phyloP scores from a whole-genome alignment of 1,140 invertebrate species.

The Marisa cornuarietis region DNA sequence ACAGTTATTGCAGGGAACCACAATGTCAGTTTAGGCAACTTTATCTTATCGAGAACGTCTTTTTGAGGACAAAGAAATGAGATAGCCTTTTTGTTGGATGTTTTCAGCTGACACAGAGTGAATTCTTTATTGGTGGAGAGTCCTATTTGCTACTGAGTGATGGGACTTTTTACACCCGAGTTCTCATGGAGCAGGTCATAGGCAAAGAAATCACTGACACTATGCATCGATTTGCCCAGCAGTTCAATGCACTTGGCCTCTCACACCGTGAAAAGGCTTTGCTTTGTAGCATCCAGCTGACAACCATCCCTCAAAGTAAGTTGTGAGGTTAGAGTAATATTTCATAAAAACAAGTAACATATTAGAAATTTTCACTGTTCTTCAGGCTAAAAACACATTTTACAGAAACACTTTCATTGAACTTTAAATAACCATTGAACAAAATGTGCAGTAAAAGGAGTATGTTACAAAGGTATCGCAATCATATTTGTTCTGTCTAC shows the following conservation, averaged over 20 bases:
- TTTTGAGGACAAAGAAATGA: neutral
- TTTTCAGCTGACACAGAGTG: conserved; percentile 32
- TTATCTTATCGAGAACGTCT: too few relatives aligned
- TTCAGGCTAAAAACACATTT: too few relatives aligned
- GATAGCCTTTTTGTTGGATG: conserved; percentile 3
- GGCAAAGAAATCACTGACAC: conserved; percentile 24
- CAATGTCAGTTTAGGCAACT: too few relatives aligned
- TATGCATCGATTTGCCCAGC: conserved; percentile 33
- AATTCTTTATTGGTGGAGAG: conserved; percentile 30
- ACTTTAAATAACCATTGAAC: too few relatives aligned
- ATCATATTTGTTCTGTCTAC: too few relatives aligned
- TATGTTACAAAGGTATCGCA: too few relatives aligned
- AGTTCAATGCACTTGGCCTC: conserved; percentile 35
- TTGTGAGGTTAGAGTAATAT: neutral
- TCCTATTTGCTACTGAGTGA: conserved; percentile 23
- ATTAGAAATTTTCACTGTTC: too few relatives aligned
- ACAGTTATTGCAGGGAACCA: too few relatives aligned
- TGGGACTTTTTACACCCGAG: conserved; percentile 29
- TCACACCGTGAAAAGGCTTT: conserved; percentile 33
- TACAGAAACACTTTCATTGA: too few relatives aligned
- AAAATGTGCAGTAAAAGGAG: too few relatives aligned
- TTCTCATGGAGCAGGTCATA: conserved; percentile 34
- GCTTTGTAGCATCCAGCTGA: conserved; percentile 36
- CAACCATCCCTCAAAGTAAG: conserved; percentile 15
- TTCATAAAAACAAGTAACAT: too few relatives aligned